Evolutionary conservation across 2,113 vertebrate genomes (phyloP).

Genomic region (chimpanzee (Pan troglodytes)): NHGRI_mPanTro3-v2.1_pri NC_086015.1:68506501-68507000

Average conservation of each 20-base stretch:
- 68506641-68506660: accelerated
- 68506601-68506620: accelerated
- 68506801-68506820: not conserved
- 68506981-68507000: not conserved
- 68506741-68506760: not conserved
- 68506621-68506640: not conserved
- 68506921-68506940: not conserved
- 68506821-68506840: not conserved
- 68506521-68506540: not conserved
- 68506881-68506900: not conserved
- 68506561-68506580: accelerated
- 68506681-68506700: too few species aligned
- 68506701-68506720: not conserved
- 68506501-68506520: not conserved
- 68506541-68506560: not conserved
- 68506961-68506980: not conserved
- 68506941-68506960: not conserved
- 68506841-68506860: not conserved
- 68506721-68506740: not conserved
- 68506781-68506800: not conserved
- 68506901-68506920: not conserved
- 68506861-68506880: not conserved
- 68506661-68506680: not conserved
- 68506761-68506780: not conserved
- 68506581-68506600: accelerated